Percentiles rank a stretch among this genome's conserved stretches.
Evolutionary conservation across 2,113 vertebrate species (phyloP).

Genomic region (Dasyornis broadbenti): DNA sequence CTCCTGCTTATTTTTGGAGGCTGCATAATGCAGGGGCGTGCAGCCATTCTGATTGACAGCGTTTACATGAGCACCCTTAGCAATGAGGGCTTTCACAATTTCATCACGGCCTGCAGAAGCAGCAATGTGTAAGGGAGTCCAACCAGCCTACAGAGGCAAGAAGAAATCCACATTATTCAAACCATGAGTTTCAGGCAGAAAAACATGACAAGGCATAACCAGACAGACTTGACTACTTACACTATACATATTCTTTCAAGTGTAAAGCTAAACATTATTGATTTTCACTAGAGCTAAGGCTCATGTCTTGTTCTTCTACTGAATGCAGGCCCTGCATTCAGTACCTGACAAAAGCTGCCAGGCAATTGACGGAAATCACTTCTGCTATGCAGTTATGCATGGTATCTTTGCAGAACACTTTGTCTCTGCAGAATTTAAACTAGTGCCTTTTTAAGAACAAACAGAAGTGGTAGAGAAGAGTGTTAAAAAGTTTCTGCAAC

Average conservation of each 20-base stretch:
- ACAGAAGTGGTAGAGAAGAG: neutral
- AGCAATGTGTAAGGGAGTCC: slow-evolving; percentile 94
- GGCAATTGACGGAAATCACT: neutral
- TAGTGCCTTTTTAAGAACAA: neutral
- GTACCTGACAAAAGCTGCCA: neutral
- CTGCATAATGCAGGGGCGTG: slow-evolving; percentile 92
- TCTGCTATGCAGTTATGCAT: fast-evolving
- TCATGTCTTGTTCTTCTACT: neutral
- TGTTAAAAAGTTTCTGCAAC: neutral
- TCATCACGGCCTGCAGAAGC: slow-evolving; percentile 92
- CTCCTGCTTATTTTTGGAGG: slow-evolving; percentile 93
- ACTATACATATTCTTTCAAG: neutral
- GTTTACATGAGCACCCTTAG: slow-evolving; percentile 88
- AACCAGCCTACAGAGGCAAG: slow-evolving; percentile 76
- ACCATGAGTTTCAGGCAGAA: neutral
- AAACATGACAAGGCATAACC: neutral
- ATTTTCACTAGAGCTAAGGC: neutral
- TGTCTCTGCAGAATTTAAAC: neutral
- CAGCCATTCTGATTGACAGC: slow-evolving; percentile 92
- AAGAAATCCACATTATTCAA: neutral
- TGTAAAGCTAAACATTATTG: neutral
- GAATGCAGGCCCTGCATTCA: neutral
- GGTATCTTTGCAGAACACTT: neutral
- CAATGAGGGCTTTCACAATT: slow-evolving; percentile 86
- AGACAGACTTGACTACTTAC: neutral